Evolutionary conservation across 2,797 vertebrate species (phyloP), one percentile per base, ranked within the genome.

Genomic region (Eulemur rubriventer): DNA sequence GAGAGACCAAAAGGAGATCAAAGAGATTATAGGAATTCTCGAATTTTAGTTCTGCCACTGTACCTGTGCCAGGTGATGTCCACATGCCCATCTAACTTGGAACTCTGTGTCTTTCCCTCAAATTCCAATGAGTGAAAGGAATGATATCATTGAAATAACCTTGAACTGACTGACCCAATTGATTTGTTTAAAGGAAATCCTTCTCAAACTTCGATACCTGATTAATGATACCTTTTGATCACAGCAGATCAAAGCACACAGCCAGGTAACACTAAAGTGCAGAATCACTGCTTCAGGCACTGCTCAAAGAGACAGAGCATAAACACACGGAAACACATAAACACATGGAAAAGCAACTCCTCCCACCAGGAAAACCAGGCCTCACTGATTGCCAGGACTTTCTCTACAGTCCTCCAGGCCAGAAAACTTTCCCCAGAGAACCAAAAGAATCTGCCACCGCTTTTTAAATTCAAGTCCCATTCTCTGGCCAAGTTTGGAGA

Each of bases 131-230:
- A 67, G 22, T 17, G 26, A 88, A 38, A 88, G 7, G 24, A 18
- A 84, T 20, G 22, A 33, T 80, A 35, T 82, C 78, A 43, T 7
- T 86, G 48, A 24, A 81, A 94, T 84, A 92, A 91, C 86, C 91
- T 91, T 91, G 75, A 94, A 94, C 89, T 67, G 63, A 67, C 55
- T 96, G 41, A 91, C 57, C 83, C 63, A 83, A 24, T 0, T 73
- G 79, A 89, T 72, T 57, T 84, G 52, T 59, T 55, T 80, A 50
- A 91, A 93, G 65, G 73, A 95, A 96, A 94, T 94, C 63, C 6
- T 94, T 94, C 63, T 13, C 65, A 87, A 61, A 82, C 24, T 55
- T 78, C 69, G 55, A 69, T 95, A 73, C 30, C 83, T 30, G 17
- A 78, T 91, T 69, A 94, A 55, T 52, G 67, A 79, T 67, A 65